Evolutionary conservation across 2,888 invertebrate genomes (phyloP).

Genomic region (Ommatoiulus sabulosus): DNA sequence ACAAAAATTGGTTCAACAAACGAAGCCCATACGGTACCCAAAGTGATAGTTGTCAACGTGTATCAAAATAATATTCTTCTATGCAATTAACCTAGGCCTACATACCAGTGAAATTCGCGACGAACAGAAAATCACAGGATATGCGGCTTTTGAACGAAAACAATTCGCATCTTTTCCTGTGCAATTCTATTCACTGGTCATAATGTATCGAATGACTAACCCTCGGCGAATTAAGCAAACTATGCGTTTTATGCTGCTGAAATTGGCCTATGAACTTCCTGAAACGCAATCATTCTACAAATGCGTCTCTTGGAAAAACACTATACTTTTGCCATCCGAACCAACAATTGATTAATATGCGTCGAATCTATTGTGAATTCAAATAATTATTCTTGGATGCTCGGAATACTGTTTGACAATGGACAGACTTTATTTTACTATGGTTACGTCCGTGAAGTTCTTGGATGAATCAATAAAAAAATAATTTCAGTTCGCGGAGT

Average conservation of each 20-base stretch:
- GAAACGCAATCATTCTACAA: not conserved
- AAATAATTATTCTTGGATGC: not conserved
- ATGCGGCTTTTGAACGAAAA: not conserved
- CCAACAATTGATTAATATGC: too few relatives aligned
- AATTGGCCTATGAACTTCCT: not conserved
- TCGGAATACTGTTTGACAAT: too few relatives aligned
- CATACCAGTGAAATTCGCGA: not conserved
- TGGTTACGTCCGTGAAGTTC: too few relatives aligned
- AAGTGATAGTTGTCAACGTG: not conserved
- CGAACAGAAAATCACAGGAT: not conserved
- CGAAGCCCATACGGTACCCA: not conserved
- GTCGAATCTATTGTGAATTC: not conserved
- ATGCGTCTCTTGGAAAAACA: too few relatives aligned
- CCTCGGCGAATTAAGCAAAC: not conserved
- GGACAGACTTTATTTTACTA: too few relatives aligned
- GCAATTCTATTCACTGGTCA: conserved; percentile 11
- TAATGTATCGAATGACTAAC: not conserved
- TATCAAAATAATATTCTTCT: not conserved
- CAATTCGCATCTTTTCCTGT: conserved; percentile 11
- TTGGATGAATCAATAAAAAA: too few relatives aligned
- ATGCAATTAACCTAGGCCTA: not conserved
- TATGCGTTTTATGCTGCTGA: not conserved
- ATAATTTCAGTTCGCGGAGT: too few relatives aligned
- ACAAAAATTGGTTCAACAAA: too few relatives aligned
- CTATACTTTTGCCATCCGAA: not conserved